Percentiles rank a stretch among this genome's conserved stretches.
Conservation (phyloP, 2,113 vertebrate species). For the Marmota monax region DNA sequence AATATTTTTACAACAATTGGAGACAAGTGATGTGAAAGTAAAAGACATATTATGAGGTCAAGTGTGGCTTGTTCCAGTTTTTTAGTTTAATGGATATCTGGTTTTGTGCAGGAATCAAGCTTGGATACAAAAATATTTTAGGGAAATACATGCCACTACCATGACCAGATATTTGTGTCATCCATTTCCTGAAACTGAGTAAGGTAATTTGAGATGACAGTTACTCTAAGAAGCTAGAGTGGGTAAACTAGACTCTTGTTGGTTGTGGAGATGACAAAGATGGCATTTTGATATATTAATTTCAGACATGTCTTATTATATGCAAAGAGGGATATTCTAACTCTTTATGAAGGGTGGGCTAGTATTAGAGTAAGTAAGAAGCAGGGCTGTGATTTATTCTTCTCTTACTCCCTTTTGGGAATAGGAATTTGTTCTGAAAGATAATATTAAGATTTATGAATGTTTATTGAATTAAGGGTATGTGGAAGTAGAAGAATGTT, state of each 20-base stretch:
- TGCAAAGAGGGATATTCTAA: not conserved
- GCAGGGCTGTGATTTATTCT: not conserved
- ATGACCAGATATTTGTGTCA: conserved; percentile 12
- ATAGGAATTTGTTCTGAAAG: not conserved
- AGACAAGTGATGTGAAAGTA: not conserved
- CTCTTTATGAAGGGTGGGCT: not conserved
- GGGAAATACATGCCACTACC: not conserved
- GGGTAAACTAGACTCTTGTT: not conserved
- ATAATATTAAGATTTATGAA: not conserved
- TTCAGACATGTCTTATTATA: not conserved
- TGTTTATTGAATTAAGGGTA: not conserved
- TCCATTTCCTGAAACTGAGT: not conserved
- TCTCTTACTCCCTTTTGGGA: not conserved
- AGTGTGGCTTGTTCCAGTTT: not conserved
- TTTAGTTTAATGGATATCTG: conserved; percentile 13
- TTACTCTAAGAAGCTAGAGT: not conserved
- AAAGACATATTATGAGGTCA: not conserved
- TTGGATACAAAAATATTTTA: not conserved
- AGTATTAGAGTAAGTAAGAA: not conserved
- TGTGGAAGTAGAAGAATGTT: not conserved
- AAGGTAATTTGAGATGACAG: conserved; percentile 12
- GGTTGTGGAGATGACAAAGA: not conserved
- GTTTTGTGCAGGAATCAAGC: not conserved
- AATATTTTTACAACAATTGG: conserved; percentile 24
- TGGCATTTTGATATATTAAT: conserved; percentile 11